Percentiles rank a stretch among this genome's conserved stretches.
These are phyloP conservation scores for Netelia inedita DNA, from an alignment of 2,888 invertebrate species.

Conservation along the genomic window DNA sequence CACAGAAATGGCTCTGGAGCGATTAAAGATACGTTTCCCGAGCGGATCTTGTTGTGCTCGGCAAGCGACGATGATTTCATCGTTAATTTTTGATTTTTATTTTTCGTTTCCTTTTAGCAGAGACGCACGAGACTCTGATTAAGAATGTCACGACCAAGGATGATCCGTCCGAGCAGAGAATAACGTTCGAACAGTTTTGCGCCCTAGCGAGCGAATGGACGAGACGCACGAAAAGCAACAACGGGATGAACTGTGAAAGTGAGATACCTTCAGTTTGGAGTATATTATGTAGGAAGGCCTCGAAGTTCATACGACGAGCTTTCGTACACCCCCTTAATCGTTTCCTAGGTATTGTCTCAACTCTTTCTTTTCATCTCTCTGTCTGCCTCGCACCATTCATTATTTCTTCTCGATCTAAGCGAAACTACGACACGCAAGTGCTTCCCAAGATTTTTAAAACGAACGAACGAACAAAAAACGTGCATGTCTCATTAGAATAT, in stretches of 20 bases:
- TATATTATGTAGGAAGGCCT: constrained; percentile 83
- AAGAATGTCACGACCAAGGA: constrained; percentile 78
- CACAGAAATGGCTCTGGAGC: constrained; percentile 31
- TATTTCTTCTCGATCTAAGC: constrained; percentile 9
- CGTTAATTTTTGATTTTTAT: constrained; percentile 28
- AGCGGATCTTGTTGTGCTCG: constrained; percentile 13
- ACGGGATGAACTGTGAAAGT: constrained; percentile 83
- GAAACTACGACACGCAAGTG: background rate
- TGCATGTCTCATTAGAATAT: constrained; percentile 4
- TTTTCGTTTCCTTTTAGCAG: constrained; percentile 72
- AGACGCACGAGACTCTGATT: constrained; percentile 79
- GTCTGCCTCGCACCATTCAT: constrained; percentile 7
- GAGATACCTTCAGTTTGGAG: constrained; percentile 84
- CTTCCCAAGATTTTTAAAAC: background rate
- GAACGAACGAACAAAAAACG: constrained; percentile 17
- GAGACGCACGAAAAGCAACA: constrained; percentile 84
- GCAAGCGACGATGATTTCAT: constrained; percentile 60
- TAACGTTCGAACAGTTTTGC: constrained; percentile 94
- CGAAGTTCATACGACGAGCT: constrained; percentile 83
- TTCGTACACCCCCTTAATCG: constrained; percentile 83
- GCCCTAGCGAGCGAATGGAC: constrained; percentile 91
- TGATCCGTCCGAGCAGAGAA: constrained; percentile 83
- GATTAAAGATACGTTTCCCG: constrained; percentile 30
- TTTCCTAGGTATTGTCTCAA: constrained; percentile 82
- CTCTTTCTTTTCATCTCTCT: constrained; percentile 44